Conservation (phyloP, 1,140 invertebrate species). For the Drosophila auraria region DNA sequence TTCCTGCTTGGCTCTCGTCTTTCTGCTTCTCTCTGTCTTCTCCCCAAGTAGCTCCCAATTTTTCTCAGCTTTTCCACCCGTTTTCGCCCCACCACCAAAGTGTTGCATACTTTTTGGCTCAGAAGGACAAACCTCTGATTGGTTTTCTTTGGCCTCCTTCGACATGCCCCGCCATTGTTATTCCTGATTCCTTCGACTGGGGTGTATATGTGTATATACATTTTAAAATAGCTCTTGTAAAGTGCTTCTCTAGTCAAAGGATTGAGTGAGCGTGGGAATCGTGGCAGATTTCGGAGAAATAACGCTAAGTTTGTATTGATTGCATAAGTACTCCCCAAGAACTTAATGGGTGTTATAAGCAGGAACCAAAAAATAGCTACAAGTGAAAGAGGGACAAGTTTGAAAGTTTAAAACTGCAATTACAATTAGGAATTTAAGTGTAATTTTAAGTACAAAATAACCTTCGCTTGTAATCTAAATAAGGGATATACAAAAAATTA, state of each 20-base stretch:
- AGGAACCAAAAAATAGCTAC: background rate
- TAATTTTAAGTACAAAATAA: background rate
- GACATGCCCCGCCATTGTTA: slow-evolving; percentile 19
- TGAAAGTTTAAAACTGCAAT: background rate
- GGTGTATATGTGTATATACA: background rate
- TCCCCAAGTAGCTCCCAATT: background rate
- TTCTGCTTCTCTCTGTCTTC: background rate
- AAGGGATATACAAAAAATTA: too few species aligned
- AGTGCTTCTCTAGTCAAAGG: slow-evolving; percentile 7
- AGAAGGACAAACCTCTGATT: slow-evolving; percentile 66
- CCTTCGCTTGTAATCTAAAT: too few species aligned
- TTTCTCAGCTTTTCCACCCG: slow-evolving; percentile 13
- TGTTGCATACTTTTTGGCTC: slow-evolving; percentile 74
- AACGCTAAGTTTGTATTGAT: slow-evolving; percentile 18
- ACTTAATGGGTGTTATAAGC: background rate
- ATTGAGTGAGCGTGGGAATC: slow-evolving; percentile 22
- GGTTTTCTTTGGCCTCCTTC: slow-evolving; percentile 56
- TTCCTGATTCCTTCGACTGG: slow-evolving; percentile 11
- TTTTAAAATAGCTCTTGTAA: slow-evolving; percentile 24
- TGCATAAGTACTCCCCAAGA: background rate
- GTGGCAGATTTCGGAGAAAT: slow-evolving; percentile 13
- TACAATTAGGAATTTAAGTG: background rate
- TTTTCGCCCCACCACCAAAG: slow-evolving; percentile 35
- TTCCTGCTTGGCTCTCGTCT: slow-evolving; percentile 58
- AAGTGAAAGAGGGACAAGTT: background rate